Percentiles rank a stretch among this genome's conserved stretches.
Conservation (phyloP, 2,113 vertebrate genomes). For the Amazona guildingii region DNA sequence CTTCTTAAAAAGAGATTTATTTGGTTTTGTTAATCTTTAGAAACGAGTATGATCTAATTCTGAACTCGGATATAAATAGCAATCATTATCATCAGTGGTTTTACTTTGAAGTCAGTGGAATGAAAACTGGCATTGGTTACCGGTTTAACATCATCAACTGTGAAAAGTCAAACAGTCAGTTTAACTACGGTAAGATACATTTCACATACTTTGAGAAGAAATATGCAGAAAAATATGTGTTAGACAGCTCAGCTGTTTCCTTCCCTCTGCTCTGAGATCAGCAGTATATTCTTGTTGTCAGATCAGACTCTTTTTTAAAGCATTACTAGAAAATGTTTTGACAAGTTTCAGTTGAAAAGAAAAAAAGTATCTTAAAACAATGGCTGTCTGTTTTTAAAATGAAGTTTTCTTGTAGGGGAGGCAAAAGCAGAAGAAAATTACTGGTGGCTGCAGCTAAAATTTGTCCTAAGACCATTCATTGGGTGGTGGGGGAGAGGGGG, state of each 20-base stretch:
- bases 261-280: background rate
- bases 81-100: constrained; percentile 99
- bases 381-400: background rate
- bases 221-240: background rate
- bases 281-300: background rate
- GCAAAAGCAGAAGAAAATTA: background rate
- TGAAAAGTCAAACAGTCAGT: constrained; percentile 99
- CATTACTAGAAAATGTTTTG: background rate
- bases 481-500: background rate
- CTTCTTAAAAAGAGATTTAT: constrained; percentile 24
- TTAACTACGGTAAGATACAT: constrained; percentile 90
- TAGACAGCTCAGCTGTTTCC: background rate
- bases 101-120: constrained; percentile 98
- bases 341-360: background rate
- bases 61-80: constrained; percentile 98
- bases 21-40: constrained; percentile 74
- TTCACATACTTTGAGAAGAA: constrained; percentile 19
- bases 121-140: constrained; percentile 85
- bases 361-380: background rate
- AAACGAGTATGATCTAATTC: constrained; percentile 95
- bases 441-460: background rate
- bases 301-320: background rate
- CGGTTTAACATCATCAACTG: constrained; percentile 99
- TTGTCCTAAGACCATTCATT: background rate
- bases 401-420: background rate